phyloP scores from a whole-genome alignment of 2,888 invertebrate genomes.

The Linnaemya vulpina region DNA sequence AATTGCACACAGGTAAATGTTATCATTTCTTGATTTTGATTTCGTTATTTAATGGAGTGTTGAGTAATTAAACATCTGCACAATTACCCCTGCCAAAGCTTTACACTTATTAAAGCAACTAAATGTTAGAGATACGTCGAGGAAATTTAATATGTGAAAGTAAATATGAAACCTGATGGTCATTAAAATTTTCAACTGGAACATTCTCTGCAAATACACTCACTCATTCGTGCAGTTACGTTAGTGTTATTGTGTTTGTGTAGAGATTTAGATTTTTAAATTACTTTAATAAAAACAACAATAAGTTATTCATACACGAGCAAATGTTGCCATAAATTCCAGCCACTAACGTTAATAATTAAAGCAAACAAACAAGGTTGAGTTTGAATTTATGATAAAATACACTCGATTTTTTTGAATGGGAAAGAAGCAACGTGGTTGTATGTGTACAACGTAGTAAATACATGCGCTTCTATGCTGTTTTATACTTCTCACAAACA shows the following conservation, averaged over 20 bases:
- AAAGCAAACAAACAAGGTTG: conserved; percentile 37
- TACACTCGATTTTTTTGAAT: background rate
- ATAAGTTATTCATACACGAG: conserved; percentile 6
- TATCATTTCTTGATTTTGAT: conserved; percentile 4
- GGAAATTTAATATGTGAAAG: conserved; percentile 29
- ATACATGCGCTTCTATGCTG: conserved; percentile 1
- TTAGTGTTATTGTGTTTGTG: background rate
- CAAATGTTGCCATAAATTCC: conserved; percentile 55
- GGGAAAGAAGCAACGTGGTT: background rate
- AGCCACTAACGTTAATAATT: conserved; percentile 68
- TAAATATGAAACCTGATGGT: conserved; percentile 39
- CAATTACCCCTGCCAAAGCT: conserved; percentile 50
- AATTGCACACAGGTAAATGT: too few species aligned
- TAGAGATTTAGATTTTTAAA: conserved; percentile 48
- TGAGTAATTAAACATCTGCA: conserved; percentile 42
- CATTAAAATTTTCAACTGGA: conserved; percentile 46
- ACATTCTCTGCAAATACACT: conserved; percentile 9
- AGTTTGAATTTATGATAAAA: background rate
- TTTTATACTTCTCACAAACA: conserved; percentile 36
- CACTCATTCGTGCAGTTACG: background rate
- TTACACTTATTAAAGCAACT: background rate
- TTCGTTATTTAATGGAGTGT: conserved; percentile 43
- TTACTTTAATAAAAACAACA: conserved; percentile 23
- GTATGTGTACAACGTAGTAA: background rate
- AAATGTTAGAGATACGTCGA: conserved; percentile 5